A percentile compares a stretch with the other conserved stretches of the same genome.
phyloP scores from a whole-genome alignment of 2,113 vertebrate genomes.

The Tetrax tetrax region DNA sequence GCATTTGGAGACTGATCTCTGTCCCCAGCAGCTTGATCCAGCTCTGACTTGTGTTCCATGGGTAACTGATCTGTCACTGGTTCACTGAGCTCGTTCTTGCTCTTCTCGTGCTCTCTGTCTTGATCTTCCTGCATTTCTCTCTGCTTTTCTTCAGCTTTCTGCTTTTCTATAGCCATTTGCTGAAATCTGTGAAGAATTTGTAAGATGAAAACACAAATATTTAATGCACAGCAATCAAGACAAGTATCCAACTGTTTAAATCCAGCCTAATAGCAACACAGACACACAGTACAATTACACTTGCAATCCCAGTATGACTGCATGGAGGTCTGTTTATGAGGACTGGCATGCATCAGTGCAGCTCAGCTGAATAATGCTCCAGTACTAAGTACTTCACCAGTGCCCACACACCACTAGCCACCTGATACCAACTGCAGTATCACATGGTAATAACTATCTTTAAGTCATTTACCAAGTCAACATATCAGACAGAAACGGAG shows the following conservation, averaged over 20 bases:
- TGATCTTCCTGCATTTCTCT: constrained; percentile 51
- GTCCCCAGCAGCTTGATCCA: neutral
- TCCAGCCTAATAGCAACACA: neutral
- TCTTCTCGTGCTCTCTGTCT: neutral
- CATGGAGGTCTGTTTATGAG: neutral
- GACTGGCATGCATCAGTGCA: neutral
- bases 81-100: neutral
- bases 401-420: neutral
- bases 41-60: neutral
- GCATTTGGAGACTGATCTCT: neutral
- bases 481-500: neutral
- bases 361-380: neutral
- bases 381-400: neutral
- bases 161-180: constrained; percentile 70
- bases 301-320: neutral
- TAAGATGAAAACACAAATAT: neutral
- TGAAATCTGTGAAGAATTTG: constrained; percentile 57
- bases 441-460: neutral
- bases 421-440: neutral
- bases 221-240: neutral
- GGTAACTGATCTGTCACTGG: neutral
- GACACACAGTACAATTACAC: neutral
- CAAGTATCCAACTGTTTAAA: neutral
- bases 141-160: constrained; percentile 68
- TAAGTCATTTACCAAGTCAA: neutral